Evolutionary conservation across 2,797 vertebrate genomes (phyloP), one percentile per base, ranked within the genome.

Genomic region (Acanthis flammea): DNA sequence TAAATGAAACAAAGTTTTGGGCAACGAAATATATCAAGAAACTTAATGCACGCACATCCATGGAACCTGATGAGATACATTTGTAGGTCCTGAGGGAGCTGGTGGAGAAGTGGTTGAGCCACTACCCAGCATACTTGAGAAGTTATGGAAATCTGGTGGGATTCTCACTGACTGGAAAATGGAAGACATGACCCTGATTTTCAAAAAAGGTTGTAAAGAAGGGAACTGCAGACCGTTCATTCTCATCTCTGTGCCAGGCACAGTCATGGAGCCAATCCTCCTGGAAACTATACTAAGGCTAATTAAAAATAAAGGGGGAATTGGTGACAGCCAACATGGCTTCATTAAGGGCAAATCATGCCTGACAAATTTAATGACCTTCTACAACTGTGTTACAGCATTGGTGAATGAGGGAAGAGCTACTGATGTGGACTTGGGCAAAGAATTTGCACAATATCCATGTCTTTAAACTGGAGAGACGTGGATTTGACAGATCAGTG

Each of bases 151-250:
- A 21, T 45, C 45, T 77, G 37, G 5, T 62, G 19, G 48, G 45
- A 19, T 65, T 77, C 22, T 7, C 30, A 35, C n/a, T 39, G 30
- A 33, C 10, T 47, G 24, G 18, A 51, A 71, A 63, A 45, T 15
- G 21, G 37, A 33, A 51, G 63, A 17, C 12, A 27, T 31, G 17
- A 19, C 18, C 18, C 18, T 5, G 6, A 6, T 14, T 63, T 76
- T 51, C 24, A 77, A 30, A 45, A 77, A 53, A 37, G 12, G 33
- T 37, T 48, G 14, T 63, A 31, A 51, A 50, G 44, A 63, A 57
- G 18, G 33, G 21, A 71, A 17, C 45, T 58, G 25, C 19, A 71
- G 51, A 7, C 17, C 0, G 0, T 2, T 58, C 65, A 45, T 12
- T 83, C 10, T 70, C 3, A 27, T 54, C 8, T 23, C 54, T 67